Evolutionary conservation across 2,888 invertebrate genomes (phyloP).

Genomic region (Sminthurinus aureus): DNA sequence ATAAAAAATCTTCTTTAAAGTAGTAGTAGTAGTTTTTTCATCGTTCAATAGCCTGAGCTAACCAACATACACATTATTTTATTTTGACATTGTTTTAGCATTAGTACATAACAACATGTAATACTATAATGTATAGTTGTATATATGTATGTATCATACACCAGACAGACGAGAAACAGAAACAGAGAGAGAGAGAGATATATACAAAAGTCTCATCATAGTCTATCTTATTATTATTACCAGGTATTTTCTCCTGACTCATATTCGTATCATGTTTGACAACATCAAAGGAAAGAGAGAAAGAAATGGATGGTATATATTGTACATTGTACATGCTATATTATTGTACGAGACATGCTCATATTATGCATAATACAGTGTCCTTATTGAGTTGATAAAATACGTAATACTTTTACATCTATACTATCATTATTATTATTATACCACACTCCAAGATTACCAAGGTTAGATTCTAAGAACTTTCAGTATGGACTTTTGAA

Average conservation of each 20-base stretch:
- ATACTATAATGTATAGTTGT: no score
- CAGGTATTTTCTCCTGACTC: not conserved
- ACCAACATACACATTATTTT: no score
- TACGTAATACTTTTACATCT: no score
- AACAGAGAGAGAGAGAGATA: not conserved
- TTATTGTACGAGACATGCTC: not conserved
- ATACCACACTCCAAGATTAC: constrained; percentile 19
- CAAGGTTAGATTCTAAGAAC: constrained; percentile 42
- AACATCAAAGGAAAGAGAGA: not conserved
- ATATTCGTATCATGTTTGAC: not conserved
- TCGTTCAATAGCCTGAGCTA: no score
- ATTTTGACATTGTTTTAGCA: no score
- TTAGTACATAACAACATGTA: no score
- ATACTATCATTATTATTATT: not conserved
- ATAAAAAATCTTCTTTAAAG: not conserved
- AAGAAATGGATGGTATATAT: not conserved
- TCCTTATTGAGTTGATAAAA: no score
- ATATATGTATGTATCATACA: not conserved
- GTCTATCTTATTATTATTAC: not conserved
- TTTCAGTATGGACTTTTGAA: constrained; percentile 32
- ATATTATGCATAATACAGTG: no score
- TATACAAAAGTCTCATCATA: not conserved
- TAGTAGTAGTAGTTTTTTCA: not conserved
- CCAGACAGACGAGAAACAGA: not conserved
- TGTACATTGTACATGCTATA: not conserved